Base-by-base conservation (phyloP, 2,113 vertebrate genomes). In the Callionymus lyra region DNA sequence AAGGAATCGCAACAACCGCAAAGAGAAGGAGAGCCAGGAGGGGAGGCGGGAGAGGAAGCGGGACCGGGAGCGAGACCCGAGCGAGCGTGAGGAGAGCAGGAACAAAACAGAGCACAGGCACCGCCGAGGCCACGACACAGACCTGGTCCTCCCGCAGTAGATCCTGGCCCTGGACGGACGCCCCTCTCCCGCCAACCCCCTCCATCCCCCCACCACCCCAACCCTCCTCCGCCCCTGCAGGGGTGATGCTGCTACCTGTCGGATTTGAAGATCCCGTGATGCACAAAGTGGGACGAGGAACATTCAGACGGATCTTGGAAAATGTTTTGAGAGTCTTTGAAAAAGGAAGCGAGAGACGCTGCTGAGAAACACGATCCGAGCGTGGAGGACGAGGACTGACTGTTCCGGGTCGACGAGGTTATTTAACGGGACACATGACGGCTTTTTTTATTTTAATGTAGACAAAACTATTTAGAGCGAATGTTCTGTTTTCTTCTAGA, bases 171-270 rank as follows among this genome's bases (percentile, higher is more conserved):
- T 33, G 57, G 40, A 55, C 43, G 56, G n/a, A n/a, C n/a, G n/a
- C n/a, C n/a, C n/a, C 32, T 47, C 41, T 47, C 18, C 52, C 21
- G 34, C 60, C 59, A 35, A 53, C 55, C 47, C n/a, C 34, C 45
- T 53, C 52, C 40, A 32, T 2, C 49, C 21, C 50, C 53, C 47
- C 41, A 46, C 44, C 41, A 31, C 43, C 64, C 58, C 47, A 34
- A 47, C 48, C 53, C 49, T 46, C 47, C 50, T 37, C 21, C 43
- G 52, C 48, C 48, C 46, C 47, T 53, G 64, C 53, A 70, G 81
- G 80, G 83, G 80, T 82, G 82, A 88, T 90, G 93, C 92, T 97
- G 93, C 93, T 96, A 94, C 88, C 83, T 89, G 80, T 85, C 80
- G 68, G 72, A 81, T 81, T 84, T 82, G 68, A 81, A 82, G 64